Conservation (phyloP, 2,888 invertebrate genomes). For the Archips crataeganus region DNA sequence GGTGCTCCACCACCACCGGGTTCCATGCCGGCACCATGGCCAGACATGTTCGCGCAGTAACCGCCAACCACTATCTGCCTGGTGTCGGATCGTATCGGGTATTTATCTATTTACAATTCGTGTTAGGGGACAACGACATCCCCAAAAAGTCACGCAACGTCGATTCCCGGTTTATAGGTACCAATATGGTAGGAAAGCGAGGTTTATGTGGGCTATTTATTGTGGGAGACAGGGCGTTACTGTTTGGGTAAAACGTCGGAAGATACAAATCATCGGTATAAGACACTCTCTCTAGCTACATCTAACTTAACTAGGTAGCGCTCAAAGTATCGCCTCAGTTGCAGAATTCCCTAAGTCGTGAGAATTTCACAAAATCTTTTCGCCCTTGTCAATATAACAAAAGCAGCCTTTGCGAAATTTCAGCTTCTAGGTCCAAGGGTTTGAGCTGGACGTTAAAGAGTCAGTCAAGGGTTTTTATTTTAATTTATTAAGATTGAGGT, state of each 20-base stretch:
- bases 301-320: too few relatives aligned
- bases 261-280: too few relatives aligned
- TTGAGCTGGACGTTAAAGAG: too few relatives aligned
- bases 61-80: conserved; percentile 26
- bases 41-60: conserved; percentile 13
- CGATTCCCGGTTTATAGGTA: conserved; percentile 9
- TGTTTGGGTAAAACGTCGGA: not conserved
- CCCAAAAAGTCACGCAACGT: conserved; percentile 28
- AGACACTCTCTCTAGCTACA: too few relatives aligned
- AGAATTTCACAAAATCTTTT: too few relatives aligned
- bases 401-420: too few relatives aligned
- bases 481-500: too few relatives aligned
- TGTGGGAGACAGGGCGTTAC: not conserved
- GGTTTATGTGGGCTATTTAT: conserved; percentile 13
- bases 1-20: conserved; percentile 24
- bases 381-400: too few relatives aligned
- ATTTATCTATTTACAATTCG: conserved; percentile 25
- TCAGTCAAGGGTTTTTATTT: too few relatives aligned
- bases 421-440: too few relatives aligned
- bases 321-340: too few relatives aligned
- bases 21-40: not conserved
- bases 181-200: not conserved
- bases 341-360: too few relatives aligned
- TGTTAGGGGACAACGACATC: conserved; percentile 29
- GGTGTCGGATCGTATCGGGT: conserved; percentile 22